Conservation (phyloP, 2,888 invertebrate genomes). For the Ariolimax columbianus region DNA sequence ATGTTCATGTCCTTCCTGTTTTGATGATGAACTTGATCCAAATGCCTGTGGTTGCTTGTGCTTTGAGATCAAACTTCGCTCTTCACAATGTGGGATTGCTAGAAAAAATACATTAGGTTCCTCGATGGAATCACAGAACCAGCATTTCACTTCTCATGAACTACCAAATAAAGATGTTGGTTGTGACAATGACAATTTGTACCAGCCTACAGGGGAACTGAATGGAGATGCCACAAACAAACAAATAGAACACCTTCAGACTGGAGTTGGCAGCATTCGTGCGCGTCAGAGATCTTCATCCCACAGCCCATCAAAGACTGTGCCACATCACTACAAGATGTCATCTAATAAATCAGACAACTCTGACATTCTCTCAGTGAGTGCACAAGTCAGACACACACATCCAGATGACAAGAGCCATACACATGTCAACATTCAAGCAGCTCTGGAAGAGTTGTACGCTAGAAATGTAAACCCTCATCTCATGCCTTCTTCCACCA, state of each 20-base stretch:
- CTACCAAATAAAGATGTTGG: neutral
- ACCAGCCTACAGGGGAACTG: neutral
- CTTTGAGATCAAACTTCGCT: slow-evolving; percentile 32
- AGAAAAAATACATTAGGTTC: neutral
- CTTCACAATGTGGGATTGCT: neutral
- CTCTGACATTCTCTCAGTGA: neutral
- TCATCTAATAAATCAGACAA: neutral
- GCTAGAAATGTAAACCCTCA: neutral
- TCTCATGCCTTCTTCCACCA: neutral
- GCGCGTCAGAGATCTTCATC: neutral
- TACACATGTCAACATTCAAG: neutral
- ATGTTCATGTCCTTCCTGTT: slow-evolving; percentile 3
- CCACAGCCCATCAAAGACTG: neutral
- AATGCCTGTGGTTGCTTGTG: slow-evolving; percentile 29
- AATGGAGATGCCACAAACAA: neutral
- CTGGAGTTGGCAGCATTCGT: no score
- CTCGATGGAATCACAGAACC: neutral
- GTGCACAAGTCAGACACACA: neutral
- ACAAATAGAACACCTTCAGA: neutral
- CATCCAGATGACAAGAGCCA: neutral
- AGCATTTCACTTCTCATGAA: neutral
- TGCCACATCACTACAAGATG: neutral
- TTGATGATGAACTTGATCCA: slow-evolving; percentile 4
- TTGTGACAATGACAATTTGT: neutral
- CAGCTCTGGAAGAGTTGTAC: neutral